Base-by-base conservation (phyloP, 2,113 vertebrate genomes). In the Ailurus styani region DNA sequence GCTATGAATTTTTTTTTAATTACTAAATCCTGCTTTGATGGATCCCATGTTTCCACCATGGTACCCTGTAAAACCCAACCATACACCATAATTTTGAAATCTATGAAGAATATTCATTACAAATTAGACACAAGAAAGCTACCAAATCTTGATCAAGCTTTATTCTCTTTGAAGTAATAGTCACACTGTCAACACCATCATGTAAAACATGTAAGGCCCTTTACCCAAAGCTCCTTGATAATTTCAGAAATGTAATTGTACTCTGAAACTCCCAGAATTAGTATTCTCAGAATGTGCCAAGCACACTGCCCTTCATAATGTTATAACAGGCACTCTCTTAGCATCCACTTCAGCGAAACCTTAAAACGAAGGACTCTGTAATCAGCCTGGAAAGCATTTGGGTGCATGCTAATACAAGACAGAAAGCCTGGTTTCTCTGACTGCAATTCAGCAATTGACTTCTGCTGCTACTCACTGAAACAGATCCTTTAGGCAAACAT, bases 401-500 rank as follows among this genome's bases (percentile, higher is more conserved):
- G 60, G 34, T 1, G 15, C 88, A 47, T 34, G 55, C 68, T 87
- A 87, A 94, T 37, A 29, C 23, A 79, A 54, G 45, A 68, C 0
- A 12, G 47, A 91, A 72, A 94, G 64, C 52, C 55, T 54, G 8
- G 8, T n/a, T 68, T 78, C 93, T 87, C 75, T 78, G 57, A 96
- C 0, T 82, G 31, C 66, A 60, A 21, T 86, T 81, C 93, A 90
- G 73, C 60, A 87, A 62, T 0, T 57, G 83, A 79, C 79, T 94
- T 93, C 88, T 72, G 55, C 23, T 79, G 40, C 93, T 93, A 31
- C 64, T 86, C 57, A 82, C 47, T 57, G 60, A 87, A 90, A 47
- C 2, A 68, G 70, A 96, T 84, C 94, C 79, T 91, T 64, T 66
- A 93, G 54, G 93, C 62, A 95, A 97, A 97, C 45, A 91, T 68